Conservation (phyloP, 2,797 vertebrate genomes). For the Neomorphus geoffroyi region DNA sequence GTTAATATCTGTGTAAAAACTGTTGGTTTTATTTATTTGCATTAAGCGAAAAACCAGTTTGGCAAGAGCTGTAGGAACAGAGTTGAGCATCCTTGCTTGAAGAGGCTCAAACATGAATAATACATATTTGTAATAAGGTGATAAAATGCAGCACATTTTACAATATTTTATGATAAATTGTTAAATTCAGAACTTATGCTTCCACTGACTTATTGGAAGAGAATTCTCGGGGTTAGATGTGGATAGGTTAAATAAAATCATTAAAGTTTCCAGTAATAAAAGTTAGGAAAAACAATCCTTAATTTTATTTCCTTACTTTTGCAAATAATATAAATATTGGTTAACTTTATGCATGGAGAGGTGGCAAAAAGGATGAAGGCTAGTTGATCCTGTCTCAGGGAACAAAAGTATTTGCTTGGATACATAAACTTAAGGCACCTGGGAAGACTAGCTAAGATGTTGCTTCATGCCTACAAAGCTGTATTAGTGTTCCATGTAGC, state of each 20-base stretch:
- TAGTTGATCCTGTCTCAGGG: neutral
- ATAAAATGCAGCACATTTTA: neutral
- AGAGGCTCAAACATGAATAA: neutral
- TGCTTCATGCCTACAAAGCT: fast-evolving
- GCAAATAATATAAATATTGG: neutral
- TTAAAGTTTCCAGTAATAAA: neutral
- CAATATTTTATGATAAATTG: neutral
- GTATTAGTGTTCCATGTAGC: neutral
- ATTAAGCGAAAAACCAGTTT: neutral
- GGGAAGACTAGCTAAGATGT: neutral
- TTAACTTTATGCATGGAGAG: neutral
- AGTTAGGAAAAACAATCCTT: fast-evolving
- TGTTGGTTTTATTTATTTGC: neutral
- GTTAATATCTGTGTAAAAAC: neutral
- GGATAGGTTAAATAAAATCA: neutral
- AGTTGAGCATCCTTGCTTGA: neutral
- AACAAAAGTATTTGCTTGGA: neutral
- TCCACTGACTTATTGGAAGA: neutral
- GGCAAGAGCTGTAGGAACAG: neutral
- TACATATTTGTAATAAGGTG: neutral
- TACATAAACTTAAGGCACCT: neutral
- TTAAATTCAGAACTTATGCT: neutral
- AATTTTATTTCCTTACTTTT: neutral
- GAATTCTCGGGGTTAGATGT: neutral
- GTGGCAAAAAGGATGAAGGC: neutral